These are phyloP conservation scores for Meloe dianella DNA, from an alignment of 2,888 invertebrate genomes.

Conservation along the genomic window DNA sequence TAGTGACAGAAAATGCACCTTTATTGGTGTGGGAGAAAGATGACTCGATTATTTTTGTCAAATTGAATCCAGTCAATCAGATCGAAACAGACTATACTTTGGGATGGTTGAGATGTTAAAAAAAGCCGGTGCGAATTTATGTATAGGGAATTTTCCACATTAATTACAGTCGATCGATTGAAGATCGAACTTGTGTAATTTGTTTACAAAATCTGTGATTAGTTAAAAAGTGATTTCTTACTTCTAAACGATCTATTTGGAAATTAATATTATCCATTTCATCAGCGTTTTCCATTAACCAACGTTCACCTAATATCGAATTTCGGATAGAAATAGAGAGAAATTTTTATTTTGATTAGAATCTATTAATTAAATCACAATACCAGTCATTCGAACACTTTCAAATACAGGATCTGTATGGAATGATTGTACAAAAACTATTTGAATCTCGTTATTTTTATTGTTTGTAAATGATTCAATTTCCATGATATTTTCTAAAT, in stretches of 20 bases:
- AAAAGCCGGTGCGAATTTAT: background rate
- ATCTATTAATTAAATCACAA: too few relatives aligned
- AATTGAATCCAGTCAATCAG: too few relatives aligned
- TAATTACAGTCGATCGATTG: background rate
- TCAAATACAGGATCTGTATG: background rate
- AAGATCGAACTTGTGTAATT: background rate
- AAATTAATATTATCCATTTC: conserved; percentile 7
- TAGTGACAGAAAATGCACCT: too few relatives aligned
- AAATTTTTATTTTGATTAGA: too few relatives aligned
- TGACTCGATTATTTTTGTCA: too few relatives aligned
- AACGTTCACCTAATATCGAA: conserved; percentile 1
- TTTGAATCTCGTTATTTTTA: background rate
- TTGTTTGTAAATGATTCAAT: background rate
- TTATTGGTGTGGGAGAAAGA: too few relatives aligned
- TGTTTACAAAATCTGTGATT: background rate
- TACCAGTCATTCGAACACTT: background rate
- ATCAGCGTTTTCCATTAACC: background rate
- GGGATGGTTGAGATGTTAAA: background rate
- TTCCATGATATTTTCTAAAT: background rate
- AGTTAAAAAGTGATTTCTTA: background rate
- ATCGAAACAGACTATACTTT: background rate
- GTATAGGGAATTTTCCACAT: background rate
- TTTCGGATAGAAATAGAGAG: too few relatives aligned
- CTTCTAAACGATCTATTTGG: background rate
- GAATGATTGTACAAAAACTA: background rate